A percentile compares a stretch with the other conserved stretches of the same genome.
These are phyloP conservation scores for Tursiops truncatus DNA, from an alignment of 2,113 vertebrate genomes.

Conservation along the genomic window DNA sequence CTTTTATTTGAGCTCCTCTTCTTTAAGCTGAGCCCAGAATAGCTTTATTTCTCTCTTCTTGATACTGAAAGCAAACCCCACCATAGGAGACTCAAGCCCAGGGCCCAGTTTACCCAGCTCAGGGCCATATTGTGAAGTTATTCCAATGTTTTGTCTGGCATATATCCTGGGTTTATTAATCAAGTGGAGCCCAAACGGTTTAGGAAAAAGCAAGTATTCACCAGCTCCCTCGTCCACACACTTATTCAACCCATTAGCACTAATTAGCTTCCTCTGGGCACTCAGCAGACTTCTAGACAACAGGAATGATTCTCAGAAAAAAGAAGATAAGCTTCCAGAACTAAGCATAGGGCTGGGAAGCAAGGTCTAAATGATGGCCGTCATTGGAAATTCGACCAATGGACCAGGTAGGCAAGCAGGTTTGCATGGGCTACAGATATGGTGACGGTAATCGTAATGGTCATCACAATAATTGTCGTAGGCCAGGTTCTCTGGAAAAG, in stretches of 20 bases:
- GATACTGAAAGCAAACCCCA: background rate
- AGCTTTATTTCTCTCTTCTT: background rate
- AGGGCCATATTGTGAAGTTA: background rate
- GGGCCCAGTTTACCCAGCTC: too few species aligned
- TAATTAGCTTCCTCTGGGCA: background rate
- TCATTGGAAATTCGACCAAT: too few species aligned
- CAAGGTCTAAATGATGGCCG: background rate
- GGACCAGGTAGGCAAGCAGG: too few species aligned
- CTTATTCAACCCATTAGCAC: background rate
- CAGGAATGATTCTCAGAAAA: background rate
- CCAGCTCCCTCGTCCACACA: background rate
- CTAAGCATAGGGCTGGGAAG: background rate
- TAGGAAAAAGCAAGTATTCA: background rate
- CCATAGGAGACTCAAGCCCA: background rate
- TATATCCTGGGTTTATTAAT: background rate
- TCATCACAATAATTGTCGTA: background rate
- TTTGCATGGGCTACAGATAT: background rate
- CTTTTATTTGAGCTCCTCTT: background rate
- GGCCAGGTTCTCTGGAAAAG: background rate
- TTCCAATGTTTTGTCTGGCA: background rate
- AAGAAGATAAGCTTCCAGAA: background rate
- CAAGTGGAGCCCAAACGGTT: background rate
- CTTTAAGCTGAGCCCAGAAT: background rate
- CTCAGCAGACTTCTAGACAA: background rate
- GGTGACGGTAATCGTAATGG: too few species aligned